phyloP scores from a whole-genome alignment of 2,113 vertebrate species.

The Choloepus hoffmanni region DNA sequence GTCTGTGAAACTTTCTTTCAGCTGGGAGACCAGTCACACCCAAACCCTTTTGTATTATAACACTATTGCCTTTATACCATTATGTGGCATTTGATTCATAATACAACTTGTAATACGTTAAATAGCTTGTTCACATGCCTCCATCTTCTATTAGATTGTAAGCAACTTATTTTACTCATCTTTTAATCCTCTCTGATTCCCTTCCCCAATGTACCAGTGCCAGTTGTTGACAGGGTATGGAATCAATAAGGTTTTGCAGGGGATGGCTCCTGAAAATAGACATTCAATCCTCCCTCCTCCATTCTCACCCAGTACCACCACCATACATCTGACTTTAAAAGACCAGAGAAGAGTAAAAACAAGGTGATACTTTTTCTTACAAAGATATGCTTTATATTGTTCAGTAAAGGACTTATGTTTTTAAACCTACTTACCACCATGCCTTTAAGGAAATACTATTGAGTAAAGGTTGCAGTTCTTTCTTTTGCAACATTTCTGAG shows the following conservation, averaged over 20 bases:
- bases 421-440: not conserved
- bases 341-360: slow-evolving; percentile 29
- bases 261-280: not conserved
- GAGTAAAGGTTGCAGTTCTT: slow-evolving; percentile 27
- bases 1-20: slow-evolving; percentile 53
- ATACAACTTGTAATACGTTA: not conserved
- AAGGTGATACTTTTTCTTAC: not conserved
- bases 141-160: slow-evolving; percentile 3
- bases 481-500: slow-evolving; percentile 27
- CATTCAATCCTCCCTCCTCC: not conserved
- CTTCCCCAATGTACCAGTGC: not conserved
- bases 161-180: not conserved
- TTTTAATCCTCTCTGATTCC: not conserved
- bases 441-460: slow-evolving; percentile 21
- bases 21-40: not conserved
- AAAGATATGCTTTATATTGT: not conserved
- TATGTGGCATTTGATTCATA: slow-evolving; percentile 30
- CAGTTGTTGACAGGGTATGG: not conserved
- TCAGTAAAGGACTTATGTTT: not conserved
- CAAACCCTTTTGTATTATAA: not conserved
- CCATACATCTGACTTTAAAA: slow-evolving; percentile 23
- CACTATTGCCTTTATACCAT: slow-evolving; percentile 21
- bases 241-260: not conserved
- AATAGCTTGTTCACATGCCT: not conserved
- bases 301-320: no score